Evolutionary conservation across 2,797 vertebrate genomes (phyloP).

Genomic region (Botia almorhae): DNA sequence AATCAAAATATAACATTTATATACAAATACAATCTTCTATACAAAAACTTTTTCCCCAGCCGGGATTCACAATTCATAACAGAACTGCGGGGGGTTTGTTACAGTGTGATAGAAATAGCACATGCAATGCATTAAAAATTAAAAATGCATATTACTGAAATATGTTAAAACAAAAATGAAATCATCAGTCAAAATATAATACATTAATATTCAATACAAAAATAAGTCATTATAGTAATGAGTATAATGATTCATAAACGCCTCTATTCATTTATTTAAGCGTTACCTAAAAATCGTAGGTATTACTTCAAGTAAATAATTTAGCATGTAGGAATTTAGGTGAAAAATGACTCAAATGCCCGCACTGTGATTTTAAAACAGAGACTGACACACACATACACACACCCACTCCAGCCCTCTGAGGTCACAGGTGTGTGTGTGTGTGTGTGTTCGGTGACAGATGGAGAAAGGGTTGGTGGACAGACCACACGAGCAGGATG

Average conservation of each 20-base stretch:
- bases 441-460: slow-evolving; percentile 52
- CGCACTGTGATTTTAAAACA: background rate
- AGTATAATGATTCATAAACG: background rate
- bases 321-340: background rate
- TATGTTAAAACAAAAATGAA: background rate
- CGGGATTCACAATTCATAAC: background rate
- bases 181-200: background rate
- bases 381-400: slow-evolving; percentile 15
- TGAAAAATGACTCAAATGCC: background rate
- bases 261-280: background rate
- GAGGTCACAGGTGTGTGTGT: slow-evolving; percentile 44
- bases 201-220: background rate
- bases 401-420: slow-evolving; percentile 29
- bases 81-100: background rate
- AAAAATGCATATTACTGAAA: background rate
- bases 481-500: slow-evolving; percentile 49
- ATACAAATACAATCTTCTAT: background rate
- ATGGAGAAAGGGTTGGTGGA: slow-evolving; percentile 50
- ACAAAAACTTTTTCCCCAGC: background rate
- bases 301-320: background rate
- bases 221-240: background rate
- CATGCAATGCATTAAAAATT: background rate
- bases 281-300: background rate
- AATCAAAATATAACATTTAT: background rate
- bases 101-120: background rate